Percentiles rank a stretch among this genome's conserved stretches.
phyloP scores from a whole-genome alignment of 2,888 invertebrate species.

The Coelopa pilipes region DNA sequence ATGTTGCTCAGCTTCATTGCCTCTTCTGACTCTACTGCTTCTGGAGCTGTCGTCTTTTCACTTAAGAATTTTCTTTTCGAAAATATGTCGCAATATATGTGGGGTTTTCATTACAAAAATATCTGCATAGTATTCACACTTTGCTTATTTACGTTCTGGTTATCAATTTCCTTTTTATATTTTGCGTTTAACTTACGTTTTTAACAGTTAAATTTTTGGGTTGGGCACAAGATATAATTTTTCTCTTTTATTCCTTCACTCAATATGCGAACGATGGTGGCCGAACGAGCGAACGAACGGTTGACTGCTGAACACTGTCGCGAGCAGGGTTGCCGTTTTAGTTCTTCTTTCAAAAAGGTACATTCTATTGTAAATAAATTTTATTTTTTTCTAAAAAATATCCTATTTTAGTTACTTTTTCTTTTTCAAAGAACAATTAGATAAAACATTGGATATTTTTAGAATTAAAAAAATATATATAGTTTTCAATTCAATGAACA shows the following conservation, averaged over 20 bases:
- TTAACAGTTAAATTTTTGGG: conserved; percentile 53
- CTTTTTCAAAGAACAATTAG: no score
- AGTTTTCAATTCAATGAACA: no score
- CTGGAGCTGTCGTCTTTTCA: conserved; percentile 54
- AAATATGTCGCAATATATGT: conserved; percentile 36
- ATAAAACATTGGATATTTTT: no score
- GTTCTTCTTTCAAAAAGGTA: no score
- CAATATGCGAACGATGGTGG: conserved; percentile 22
- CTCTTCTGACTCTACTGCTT: conserved; percentile 20
- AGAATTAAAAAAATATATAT: no score
- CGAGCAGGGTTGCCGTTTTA: no score
- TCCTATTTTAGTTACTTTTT: no score
- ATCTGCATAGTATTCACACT: conserved; percentile 16
- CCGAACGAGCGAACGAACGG: not conserved
- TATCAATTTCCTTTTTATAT: conserved; percentile 21
- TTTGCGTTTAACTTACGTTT: conserved; percentile 50
- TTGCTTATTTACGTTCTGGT: conserved; percentile 26
- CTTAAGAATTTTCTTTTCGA: conserved; percentile 56
- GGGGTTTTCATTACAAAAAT: conserved; percentile 30
- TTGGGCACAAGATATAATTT: conserved; percentile 51
- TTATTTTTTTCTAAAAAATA: no score
- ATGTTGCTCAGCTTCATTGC: no score
- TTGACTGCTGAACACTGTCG: no score
- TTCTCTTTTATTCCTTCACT: conserved; percentile 41
- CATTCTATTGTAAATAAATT: no score